Evolutionary conservation across 2,888 invertebrate genomes (phyloP), one percentile per base, ranked within the genome.

Genomic region (Agrenia bidenticulata): DNA sequence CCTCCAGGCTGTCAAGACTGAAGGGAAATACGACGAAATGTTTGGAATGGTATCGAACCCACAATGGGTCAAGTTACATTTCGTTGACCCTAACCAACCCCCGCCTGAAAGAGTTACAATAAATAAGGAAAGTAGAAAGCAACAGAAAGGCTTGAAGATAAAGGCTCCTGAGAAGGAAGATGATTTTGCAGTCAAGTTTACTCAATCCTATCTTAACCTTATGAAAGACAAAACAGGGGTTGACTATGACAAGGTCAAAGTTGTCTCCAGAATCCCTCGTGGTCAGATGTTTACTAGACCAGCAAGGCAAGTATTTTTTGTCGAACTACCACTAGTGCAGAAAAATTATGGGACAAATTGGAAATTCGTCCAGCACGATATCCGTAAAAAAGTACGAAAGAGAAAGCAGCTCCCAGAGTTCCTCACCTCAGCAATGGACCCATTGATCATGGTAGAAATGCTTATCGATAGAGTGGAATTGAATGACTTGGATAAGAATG

Each of bases 331-430:
- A 2, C 58, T 63, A 13, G 55, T 54, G 7, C 54, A 17, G n/a
- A 63, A 62, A 50, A 62, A 63, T 21, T 66, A 66, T 24, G 24
- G 62, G n/a, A 63, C 66, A 1, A 63, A 66, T 55, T 66, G 66
- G 66, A 55, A 66, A 27, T 45, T 51, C n/a, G 60, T 66, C n/a
- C 24, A 54, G 13, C 19, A 54, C 23, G 63, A 62, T 17, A 37
- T 66, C 9, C 19, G 59, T 2, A 37, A 59, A 1, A 24, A 41
- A 27, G 60, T 63, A 58, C 57, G 27, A 39, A 26, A 26, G 5
- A 45, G 41, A 15, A 39, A 60, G 13, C n/a, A 5, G 19, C 45
- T 45, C 19, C n/a, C 45, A 11, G 45, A 45, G 15, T 45, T 66
- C 45, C 24, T 66, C 59, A 59, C 63, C 63, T 23, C 61, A 59